These are phyloP conservation scores for Leucoraja ocellata DNA, from an alignment of 2,797 vertebrate species.

Conservation along the genomic window DNA sequence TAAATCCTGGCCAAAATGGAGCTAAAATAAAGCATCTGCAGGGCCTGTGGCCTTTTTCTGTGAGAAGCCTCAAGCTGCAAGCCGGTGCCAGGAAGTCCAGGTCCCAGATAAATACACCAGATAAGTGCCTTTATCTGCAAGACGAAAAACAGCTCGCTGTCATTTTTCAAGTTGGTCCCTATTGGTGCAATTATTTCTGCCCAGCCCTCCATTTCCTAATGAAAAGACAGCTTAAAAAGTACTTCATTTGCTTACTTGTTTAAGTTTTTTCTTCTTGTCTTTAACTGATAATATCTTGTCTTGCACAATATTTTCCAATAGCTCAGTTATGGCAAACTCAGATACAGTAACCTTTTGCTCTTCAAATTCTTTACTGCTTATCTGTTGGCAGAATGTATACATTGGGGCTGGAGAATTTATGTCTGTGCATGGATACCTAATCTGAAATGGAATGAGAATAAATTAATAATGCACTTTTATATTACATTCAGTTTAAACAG, in stretches of 20 bases:
- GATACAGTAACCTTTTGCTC: slow-evolving; percentile 79
- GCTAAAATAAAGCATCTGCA: too few relatives aligned
- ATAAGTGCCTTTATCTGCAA: neutral
- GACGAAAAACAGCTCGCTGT: neutral
- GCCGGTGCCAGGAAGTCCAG: too few relatives aligned
- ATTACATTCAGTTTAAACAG: neutral
- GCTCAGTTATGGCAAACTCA: slow-evolving; percentile 80
- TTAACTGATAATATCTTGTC: slow-evolving; percentile 73
- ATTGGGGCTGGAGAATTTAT: slow-evolving; percentile 58
- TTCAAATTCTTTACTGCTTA: slow-evolving; percentile 83
- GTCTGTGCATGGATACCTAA: slow-evolving; percentile 54
- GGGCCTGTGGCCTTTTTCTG: too few relatives aligned
- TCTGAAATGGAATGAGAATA: slow-evolving; percentile 51
- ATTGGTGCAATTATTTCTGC: neutral
- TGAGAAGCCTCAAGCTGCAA: too few relatives aligned
- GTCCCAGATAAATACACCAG: too few relatives aligned
- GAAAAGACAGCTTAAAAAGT: neutral
- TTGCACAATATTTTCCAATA: slow-evolving; percentile 80
- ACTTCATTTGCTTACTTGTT: slow-evolving; percentile 63
- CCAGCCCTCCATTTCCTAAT: neutral
- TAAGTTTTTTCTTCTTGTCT: slow-evolving; percentile 83
- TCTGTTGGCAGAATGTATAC: slow-evolving; percentile 82
- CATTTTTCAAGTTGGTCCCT: neutral
- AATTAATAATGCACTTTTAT: slow-evolving; percentile 2
- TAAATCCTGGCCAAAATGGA: too few relatives aligned